These are phyloP conservation scores for Fragum fragum DNA, from an alignment of 2,888 invertebrate genomes.

Conservation along the genomic window DNA sequence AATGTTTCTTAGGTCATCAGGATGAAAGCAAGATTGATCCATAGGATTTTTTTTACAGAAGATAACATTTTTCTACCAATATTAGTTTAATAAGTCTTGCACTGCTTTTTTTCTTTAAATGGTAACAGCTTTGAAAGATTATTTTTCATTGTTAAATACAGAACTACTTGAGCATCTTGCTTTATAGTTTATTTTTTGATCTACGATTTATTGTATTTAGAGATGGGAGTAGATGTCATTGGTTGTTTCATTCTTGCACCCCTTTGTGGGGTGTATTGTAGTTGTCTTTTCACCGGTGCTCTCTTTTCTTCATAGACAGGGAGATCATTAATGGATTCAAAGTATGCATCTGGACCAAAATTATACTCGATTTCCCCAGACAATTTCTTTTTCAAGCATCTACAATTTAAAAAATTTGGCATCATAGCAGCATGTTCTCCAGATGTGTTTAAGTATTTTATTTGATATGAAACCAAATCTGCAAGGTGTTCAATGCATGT, in stretches of 20 bases:
- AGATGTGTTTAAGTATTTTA: constrained; percentile 24
- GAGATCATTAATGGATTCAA: background rate
- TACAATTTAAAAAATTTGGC: background rate
- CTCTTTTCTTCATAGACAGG: background rate
- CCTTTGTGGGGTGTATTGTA: background rate
- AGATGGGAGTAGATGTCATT: background rate
- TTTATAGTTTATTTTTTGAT: no score
- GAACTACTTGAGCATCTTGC: no score
- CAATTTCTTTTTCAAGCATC: background rate
- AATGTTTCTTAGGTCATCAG: no score
- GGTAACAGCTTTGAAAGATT: no score
- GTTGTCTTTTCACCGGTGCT: background rate
- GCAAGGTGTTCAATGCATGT: constrained; percentile 19
- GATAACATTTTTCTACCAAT: no score
- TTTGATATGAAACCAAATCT: constrained; percentile 14
- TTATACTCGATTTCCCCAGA: constrained; percentile 31
- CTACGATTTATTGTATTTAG: no score
- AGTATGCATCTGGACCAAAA: constrained; percentile 26
- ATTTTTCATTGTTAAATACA: no score
- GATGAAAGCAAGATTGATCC: no score
- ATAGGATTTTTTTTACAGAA: no score
- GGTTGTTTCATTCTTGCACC: background rate
- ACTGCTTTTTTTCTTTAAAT: no score
- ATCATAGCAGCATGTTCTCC: background rate
- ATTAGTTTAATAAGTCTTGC: no score